These are phyloP conservation scores for Zaprionus ornatus DNA, from an alignment of 1,140 invertebrate species.

Conservation along the genomic window DNA sequence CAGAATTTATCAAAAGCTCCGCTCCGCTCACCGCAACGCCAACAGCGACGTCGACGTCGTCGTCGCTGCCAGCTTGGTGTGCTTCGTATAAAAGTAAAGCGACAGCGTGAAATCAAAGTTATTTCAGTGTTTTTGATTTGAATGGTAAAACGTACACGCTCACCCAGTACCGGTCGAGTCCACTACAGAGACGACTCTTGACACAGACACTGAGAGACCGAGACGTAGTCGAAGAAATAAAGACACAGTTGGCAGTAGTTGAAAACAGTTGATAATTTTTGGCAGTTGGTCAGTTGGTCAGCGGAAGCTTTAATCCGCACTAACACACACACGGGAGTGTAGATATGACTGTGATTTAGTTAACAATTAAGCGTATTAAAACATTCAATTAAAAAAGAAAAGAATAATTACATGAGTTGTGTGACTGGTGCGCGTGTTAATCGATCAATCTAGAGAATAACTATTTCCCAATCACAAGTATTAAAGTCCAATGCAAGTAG, in stretches of 20 bases:
- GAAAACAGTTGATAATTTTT: slow-evolving; percentile 8
- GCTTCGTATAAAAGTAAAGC: slow-evolving; percentile 82
- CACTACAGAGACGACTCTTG: slow-evolving; percentile 48
- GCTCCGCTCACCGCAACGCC: slow-evolving; percentile 40
- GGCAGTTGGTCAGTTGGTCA: slow-evolving; percentile 36
- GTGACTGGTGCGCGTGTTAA: slow-evolving; percentile 41
- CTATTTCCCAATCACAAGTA: slow-evolving; percentile 30
- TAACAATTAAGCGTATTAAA: slow-evolving; percentile 24
- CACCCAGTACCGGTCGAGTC: slow-evolving; percentile 61
- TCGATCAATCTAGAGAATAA: slow-evolving; percentile 16
- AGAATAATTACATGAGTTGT: slow-evolving; percentile 19
- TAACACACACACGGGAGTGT: slow-evolving; percentile 11
- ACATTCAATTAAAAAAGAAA: slow-evolving; percentile 25
- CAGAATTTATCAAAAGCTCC: slow-evolving; percentile 55
- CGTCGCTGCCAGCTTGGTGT: slow-evolving; percentile 22
- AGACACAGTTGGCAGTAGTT: slow-evolving; percentile 19
- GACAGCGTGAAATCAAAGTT: slow-evolving; percentile 78
- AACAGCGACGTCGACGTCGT: slow-evolving; percentile 31
- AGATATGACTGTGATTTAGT: slow-evolving; percentile 47
- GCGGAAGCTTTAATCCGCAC: slow-evolving; percentile 12
- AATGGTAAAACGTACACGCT: slow-evolving; percentile 72
- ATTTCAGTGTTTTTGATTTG: slow-evolving; percentile 83
- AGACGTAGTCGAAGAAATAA: slow-evolving; percentile 10
- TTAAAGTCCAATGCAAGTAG: slow-evolving; percentile 33
- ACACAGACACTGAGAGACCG: slow-evolving; percentile 14